Conservation (phyloP, 2,797 vertebrate species). For the Urophycis tenuis region DNA sequence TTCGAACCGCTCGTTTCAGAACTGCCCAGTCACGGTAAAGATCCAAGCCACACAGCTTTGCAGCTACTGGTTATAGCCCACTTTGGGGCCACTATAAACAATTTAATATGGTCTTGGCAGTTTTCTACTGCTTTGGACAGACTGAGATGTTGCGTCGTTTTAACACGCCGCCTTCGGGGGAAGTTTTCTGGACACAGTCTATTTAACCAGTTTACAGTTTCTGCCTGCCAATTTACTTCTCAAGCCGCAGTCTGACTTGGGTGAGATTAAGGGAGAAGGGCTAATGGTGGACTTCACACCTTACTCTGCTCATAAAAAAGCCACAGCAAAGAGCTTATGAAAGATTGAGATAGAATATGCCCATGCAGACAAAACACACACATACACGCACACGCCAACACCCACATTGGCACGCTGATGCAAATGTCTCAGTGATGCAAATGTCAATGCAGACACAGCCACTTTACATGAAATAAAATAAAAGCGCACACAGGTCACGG, state of each 20-base stretch:
- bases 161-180: constrained; percentile 22
- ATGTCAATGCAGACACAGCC: not conserved
- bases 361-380: not conserved
- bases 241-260: constrained; percentile 19
- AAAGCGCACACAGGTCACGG: not conserved
- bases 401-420: not conserved
- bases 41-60: not conserved
- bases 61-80: constrained; percentile 47
- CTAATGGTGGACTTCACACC: not conserved
- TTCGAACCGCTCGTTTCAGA: not conserved
- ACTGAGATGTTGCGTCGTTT: constrained; percentile 61
- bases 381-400: not conserved
- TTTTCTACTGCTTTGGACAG: constrained; percentile 54
- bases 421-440: not conserved
- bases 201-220: constrained; percentile 44
- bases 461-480: not conserved
- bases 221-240: constrained; percentile 37
- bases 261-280: not conserved
- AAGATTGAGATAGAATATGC: not conserved
- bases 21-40: not conserved
- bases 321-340: not conserved
- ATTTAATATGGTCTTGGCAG: constrained; percentile 37
- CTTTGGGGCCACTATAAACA: constrained; percentile 43
- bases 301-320: not conserved
- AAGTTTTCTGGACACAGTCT: constrained; percentile 36